These are phyloP conservation scores for Tachina lurida DNA, from an alignment of 2,888 invertebrate genomes.

Conservation along the genomic window DNA sequence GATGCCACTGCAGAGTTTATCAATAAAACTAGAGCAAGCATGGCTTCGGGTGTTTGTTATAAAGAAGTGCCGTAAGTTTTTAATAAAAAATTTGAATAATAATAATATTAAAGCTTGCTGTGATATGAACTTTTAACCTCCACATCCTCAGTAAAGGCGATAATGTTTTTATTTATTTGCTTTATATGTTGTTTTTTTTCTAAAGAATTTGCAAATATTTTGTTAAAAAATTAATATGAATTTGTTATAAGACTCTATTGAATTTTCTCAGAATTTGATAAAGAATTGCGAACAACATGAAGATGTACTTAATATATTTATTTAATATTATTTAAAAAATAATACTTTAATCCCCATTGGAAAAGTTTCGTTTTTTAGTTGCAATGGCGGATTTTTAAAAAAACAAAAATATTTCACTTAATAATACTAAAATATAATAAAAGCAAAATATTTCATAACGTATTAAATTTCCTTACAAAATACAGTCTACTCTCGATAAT, in stretches of 20 bases:
- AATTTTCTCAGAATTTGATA: constrained; percentile 36
- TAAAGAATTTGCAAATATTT: background rate
- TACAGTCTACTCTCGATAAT: too few relatives aligned
- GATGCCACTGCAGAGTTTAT: constrained; percentile 81
- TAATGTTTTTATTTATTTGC: constrained; percentile 31
- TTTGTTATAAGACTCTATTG: background rate
- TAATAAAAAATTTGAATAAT: background rate
- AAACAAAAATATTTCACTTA: too few relatives aligned
- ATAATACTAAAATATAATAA: too few relatives aligned
- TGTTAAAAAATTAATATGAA: background rate
- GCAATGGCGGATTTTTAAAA: too few relatives aligned
- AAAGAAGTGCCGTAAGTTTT: constrained; percentile 83
- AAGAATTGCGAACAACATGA: too few relatives aligned
- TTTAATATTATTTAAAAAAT: too few relatives aligned
- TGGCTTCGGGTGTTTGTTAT: constrained; percentile 81
- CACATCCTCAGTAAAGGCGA: constrained; percentile 63
- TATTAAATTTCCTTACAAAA: too few relatives aligned
- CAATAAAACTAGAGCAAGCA: constrained; percentile 80
- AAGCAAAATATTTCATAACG: too few relatives aligned
- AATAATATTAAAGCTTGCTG: background rate
- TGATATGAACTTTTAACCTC: constrained; percentile 59
- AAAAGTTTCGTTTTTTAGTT: too few relatives aligned
- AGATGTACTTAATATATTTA: too few relatives aligned
- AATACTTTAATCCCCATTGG: too few relatives aligned
- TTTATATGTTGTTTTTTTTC: background rate